These are phyloP conservation scores for Aramus guarauna DNA, from an alignment of 2,113 vertebrate species.

Conservation along the genomic window DNA sequence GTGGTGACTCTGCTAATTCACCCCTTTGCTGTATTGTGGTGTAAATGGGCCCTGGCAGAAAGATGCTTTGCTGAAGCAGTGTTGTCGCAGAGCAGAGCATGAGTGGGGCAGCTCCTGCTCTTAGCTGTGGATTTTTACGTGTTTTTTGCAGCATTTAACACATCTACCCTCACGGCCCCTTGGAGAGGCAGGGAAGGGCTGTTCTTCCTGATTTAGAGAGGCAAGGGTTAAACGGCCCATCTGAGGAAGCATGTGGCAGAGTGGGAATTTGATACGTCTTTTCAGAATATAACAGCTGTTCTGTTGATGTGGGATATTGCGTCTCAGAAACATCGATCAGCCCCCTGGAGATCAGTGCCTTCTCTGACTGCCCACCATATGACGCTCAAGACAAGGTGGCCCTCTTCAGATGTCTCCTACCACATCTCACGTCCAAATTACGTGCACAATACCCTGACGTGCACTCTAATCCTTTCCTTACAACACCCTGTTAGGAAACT, in stretches of 20 bases:
- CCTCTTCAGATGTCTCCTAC: not conserved
- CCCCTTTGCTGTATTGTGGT: not conserved
- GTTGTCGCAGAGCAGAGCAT: not conserved
- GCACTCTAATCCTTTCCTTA: not conserved
- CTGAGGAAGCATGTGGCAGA: not conserved
- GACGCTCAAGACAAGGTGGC: not conserved
- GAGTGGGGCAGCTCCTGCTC: not conserved
- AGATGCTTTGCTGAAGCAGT: not conserved
- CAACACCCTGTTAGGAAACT: not conserved
- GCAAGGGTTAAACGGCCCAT: not conserved
- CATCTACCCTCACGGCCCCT: not conserved
- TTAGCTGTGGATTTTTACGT: not conserved
- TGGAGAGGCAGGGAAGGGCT: not conserved
- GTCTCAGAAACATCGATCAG: fast-evolving
- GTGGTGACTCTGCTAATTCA: not conserved
- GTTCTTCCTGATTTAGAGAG: not conserved
- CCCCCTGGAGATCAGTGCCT: not conserved
- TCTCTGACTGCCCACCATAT: not conserved
- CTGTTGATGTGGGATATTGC: not conserved
- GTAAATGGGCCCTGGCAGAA: not conserved
- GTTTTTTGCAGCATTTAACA: not conserved
- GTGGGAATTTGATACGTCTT: not conserved
- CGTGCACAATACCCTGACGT: fast-evolving
- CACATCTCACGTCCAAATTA: not conserved
- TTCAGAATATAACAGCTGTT: not conserved